Evolutionary conservation across 1,140 invertebrate species (phyloP), one percentile per base, ranked within the genome.

Genomic region (Drosophila lacertosa): DNA sequence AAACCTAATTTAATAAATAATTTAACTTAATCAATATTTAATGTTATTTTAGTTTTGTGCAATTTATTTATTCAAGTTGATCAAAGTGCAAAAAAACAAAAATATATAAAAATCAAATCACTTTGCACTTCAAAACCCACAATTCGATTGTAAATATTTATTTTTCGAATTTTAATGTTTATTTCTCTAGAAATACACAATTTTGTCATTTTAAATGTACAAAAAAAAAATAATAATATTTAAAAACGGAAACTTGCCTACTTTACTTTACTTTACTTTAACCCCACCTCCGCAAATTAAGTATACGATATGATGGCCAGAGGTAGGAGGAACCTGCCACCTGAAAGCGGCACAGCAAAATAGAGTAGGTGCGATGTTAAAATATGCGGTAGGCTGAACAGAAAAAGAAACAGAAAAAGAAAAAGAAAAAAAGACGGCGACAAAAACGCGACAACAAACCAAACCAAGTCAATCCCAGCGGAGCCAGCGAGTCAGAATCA

Each of bases 121-220:
- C 55, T 69, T 77, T 77, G 68, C 79, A 71, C 64, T 65, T 66
- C 55, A 29, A 48, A 59, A 71, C n/a, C n/a, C 55, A 73, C 58
- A 69, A 76, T 84, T 74, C 58, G 74, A 77, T 82, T 88, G 82
- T 88, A 88, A 88, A 88, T 88, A 88, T 88, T 88, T 88, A 84
- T 86, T 86, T 81, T 81, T 62, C 60, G 77, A 80, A 66, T 53
- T 45, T 57, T 60, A 81, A 55, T 65, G 42, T 59, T 69, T 59
- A 76, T 33, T 68, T 60, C 63, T 69, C 54, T 77, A 86, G 59
- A 76, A 73, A 63, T 73, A 72, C 65, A 71, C 77, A 72, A 64
- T 44, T 63, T 77, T 88, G 82, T 88, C 82, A 88, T 86, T 86
- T 50, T 67, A 86, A 88, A 88, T 88, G 77, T 88, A 76, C 82